A percentile compares a stretch with the other conserved stretches of the same genome.
Conservation (phyloP, 2,113 vertebrate genomes). For the Vicugna pacos region DNA sequence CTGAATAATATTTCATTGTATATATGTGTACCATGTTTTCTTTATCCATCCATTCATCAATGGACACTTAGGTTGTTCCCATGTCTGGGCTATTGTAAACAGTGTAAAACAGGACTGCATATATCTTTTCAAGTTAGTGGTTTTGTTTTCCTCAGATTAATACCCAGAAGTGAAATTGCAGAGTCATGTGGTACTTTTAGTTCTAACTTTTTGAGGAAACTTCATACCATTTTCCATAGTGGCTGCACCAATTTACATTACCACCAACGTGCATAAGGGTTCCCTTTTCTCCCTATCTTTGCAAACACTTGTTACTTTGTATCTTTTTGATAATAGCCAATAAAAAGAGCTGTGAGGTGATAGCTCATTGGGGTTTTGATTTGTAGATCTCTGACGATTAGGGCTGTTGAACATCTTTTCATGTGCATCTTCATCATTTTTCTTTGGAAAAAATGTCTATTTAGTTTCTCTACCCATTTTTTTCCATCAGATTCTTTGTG, state of each 20-base stretch:
- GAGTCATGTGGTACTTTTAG: not conserved
- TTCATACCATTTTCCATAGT: not conserved
- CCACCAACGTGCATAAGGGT: not conserved
- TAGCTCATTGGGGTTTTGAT: not conserved
- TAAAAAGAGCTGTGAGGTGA: not conserved
- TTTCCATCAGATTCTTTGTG: not conserved
- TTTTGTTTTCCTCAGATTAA: not conserved
- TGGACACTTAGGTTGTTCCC: no score
- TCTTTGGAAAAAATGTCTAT: not conserved
- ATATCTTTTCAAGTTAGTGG: not conserved
- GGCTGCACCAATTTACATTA: not conserved
- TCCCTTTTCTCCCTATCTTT: not conserved
- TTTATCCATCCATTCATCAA: no score
- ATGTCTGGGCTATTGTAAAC: no score
- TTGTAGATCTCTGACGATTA: not conserved
- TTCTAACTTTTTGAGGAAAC: not conserved
- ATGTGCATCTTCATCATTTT: not conserved
- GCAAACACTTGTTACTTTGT: not conserved
- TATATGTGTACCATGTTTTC: no score
- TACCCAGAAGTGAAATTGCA: not conserved
- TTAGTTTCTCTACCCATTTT: no score
- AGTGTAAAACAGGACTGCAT: not conserved
- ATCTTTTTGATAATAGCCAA: not conserved
- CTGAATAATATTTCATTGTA: no score
- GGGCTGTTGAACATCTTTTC: not conserved